Evolutionary conservation across 2,797 vertebrate genomes (phyloP), one percentile per base, ranked within the genome.

Genomic region (Pseudochirops cupreus): DNA sequence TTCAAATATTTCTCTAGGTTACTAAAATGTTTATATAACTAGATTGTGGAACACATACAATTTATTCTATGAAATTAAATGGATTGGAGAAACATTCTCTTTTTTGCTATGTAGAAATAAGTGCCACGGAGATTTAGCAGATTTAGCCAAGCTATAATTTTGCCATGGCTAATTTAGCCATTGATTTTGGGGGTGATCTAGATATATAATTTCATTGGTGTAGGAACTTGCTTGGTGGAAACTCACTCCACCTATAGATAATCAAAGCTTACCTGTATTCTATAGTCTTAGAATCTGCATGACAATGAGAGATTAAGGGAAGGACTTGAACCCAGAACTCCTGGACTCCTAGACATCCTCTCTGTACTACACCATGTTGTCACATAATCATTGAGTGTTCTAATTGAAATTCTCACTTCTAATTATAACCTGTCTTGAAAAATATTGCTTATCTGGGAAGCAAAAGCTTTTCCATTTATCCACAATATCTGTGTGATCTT

Each of bases 51-150:
- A 58, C 6, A 94, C 56, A 16, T 53, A 26, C 53, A 93, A 10
- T 31, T 95, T 33, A 46, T 90, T 3, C 93, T 92, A 50, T 39
- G 59, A n/a, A 94, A 95, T 92, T 90, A 57, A 93, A 90, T 82
- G 29, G 95, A 95, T 95, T 18, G 26, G 94, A 52, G 3, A 18
- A 1, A 1, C 6, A 91, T 5, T 1, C 4, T 26, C 52, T 89
- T 53, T 74, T 82, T 39, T 82, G 67, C 67, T 82, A 24, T 46
- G 18, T 24, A 82, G 67, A 82, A 74, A 74, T 74, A 18, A n/a
- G 14, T 21, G 62, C 5, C 62, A 74, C 18, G 16, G 5, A 74
- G 10, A 18, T n/a, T 74, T 57, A 26, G 24, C 62, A 74, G 14
- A 74, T 74, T n/a, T 21, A 21, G 33, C 33, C 59, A 74, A 18